A percentile compares a stretch with the other conserved stretches of the same genome.
Conservation (phyloP, 2,888 invertebrate species). For the Cinara cedri region DNA sequence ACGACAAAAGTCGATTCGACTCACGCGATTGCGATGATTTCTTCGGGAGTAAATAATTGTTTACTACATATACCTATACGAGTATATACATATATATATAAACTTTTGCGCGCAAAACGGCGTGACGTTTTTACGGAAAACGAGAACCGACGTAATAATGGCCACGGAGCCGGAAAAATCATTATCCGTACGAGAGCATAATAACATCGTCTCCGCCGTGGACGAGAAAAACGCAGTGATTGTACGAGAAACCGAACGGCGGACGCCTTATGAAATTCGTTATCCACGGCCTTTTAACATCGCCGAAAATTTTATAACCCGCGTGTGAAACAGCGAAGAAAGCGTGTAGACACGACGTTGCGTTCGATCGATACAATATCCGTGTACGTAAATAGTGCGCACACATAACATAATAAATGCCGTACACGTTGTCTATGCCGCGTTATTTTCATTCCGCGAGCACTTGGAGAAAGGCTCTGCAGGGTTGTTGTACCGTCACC, state of each 20-base stretch:
- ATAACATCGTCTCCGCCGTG: no score
- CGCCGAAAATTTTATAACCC: not conserved
- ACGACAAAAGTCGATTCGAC: no score
- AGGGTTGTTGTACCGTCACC: not conserved
- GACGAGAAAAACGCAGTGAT: not conserved
- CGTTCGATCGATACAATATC: constrained; percentile 7
- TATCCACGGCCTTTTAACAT: not conserved
- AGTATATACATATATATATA: no score
- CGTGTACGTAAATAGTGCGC: not conserved
- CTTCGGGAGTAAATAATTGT: no score
- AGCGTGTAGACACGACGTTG: not conserved
- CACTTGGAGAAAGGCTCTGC: not conserved
- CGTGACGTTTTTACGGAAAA: no score
- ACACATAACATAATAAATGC: constrained; percentile 30
- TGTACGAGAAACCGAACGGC: not conserved
- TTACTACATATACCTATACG: no score
- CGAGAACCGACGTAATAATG: no score
- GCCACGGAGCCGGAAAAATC: no score
- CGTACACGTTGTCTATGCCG: not conserved
- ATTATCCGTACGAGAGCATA: no score
- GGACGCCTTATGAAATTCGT: constrained; percentile 4
- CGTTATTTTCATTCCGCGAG: constrained; percentile 7
- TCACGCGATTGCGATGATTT: no score
- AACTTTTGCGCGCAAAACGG: no score
- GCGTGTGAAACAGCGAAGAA: not conserved